phyloP scores from a whole-genome alignment of 2,797 vertebrate species.

The Cygnus olor region DNA sequence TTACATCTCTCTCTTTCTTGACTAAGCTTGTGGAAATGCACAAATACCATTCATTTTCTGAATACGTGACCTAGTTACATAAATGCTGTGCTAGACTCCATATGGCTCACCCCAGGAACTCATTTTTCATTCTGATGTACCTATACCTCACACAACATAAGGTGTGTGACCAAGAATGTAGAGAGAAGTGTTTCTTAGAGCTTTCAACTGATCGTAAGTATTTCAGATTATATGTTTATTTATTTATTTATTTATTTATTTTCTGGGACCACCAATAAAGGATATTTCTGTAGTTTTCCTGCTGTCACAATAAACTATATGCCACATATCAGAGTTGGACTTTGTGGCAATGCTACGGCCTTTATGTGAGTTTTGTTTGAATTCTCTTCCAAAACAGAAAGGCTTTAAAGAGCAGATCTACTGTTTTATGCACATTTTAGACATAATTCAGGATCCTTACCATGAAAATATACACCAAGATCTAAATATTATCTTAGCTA shows the following conservation, averaged over 20 bases:
- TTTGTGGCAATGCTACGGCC: background rate
- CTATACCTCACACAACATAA: background rate
- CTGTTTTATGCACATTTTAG: background rate
- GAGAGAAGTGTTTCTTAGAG: background rate
- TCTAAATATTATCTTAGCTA: background rate
- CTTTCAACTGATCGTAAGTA: background rate
- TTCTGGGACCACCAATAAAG: background rate
- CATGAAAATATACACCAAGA: background rate
- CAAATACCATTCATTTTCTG: background rate
- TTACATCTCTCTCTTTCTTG: background rate
- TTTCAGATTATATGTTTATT: background rate
- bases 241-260: rapidly evolving
- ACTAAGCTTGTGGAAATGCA: background rate
- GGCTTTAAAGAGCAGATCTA: background rate
- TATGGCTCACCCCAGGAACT: background rate
- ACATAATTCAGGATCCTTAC: background rate
- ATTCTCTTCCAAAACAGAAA: background rate
- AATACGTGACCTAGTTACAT: background rate
- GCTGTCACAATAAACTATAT: background rate
- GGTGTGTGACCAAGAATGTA: background rate
- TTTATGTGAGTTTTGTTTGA: background rate
- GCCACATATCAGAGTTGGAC: background rate
- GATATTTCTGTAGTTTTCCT: background rate
- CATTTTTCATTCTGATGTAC: background rate
- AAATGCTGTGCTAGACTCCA: background rate